These are phyloP conservation scores for Catotricha subobsoleta DNA, from an alignment of 2,888 invertebrate species.

Conservation along the genomic window DNA sequence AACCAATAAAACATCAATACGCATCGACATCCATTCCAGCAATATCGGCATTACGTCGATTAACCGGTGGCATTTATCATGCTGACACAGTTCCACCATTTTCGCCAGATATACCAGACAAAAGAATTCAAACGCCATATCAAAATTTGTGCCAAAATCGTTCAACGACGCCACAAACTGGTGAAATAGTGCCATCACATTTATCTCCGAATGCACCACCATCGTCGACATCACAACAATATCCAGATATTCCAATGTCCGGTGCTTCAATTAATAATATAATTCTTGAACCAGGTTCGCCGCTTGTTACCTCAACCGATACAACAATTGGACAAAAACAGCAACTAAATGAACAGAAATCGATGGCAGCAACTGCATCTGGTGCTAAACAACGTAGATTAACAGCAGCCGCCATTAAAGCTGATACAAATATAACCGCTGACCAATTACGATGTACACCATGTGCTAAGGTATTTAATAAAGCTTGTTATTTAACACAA, in stretches of 20 bases:
- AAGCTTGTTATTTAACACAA: conserved; percentile 74
- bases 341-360: conserved; percentile 27
- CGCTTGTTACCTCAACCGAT: conserved; percentile 10
- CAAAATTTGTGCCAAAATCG: conserved; percentile 12
- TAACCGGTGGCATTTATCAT: conserved; percentile 14
- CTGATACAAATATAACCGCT: conserved; percentile 14
- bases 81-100: conserved; percentile 13
- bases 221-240: conserved; percentile 12
- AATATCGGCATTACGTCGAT: conserved; percentile 12
- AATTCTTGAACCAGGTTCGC: conserved; percentile 18
- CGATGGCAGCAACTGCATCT: conserved; percentile 26
- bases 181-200: conserved; percentile 2
- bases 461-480: conserved; percentile 71
- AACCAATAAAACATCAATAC: not conserved
- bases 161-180: not conserved
- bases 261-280: not conserved
- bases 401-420: not conserved
- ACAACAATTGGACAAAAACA: conserved; percentile 20
- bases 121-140: conserved; percentile 12
- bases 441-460: conserved; percentile 49
- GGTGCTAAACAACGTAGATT: conserved; percentile 11
- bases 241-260: not conserved
- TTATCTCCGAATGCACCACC: conserved; percentile 15
- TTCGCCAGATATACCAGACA: conserved; percentile 16
- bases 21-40: conserved; percentile 1